Evolutionary conservation across 1,140 invertebrate species (phyloP), one percentile per base, ranked within the genome.

Genomic region (Solenopsis fugax): DNA sequence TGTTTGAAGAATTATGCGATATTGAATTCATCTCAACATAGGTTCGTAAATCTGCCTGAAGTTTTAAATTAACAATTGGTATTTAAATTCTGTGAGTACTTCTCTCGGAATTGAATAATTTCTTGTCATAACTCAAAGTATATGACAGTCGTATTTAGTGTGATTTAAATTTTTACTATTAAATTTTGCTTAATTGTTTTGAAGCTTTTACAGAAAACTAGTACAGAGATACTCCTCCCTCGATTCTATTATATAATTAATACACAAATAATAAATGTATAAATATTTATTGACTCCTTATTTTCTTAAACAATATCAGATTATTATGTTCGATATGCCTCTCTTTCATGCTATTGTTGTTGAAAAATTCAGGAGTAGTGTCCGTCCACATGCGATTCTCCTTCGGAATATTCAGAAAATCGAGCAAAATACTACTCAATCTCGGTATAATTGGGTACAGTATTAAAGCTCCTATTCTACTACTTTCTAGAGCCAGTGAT

Each of bases 371-470:
- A 50, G 94, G 93, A 88, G 87, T 93, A 3, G 95, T 93, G 81
- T 96, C 89, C 48, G 92, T 78, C 96, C 97, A 97, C 76, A 62
- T 93, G 86, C 97, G 95, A 86, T 95, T 90, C 54, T 94, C 80
- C 10, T 56, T 50, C 3, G 95, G 95, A 21, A 98, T 95, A 86
- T 95, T 95, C 21, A 98, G 93, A 95, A 97, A 97, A 93, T 97
- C 96, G 73, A 98, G 95, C 18, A 96, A 73, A 87, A 95, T 96
- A 16, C 92, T 92, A 0, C 96, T 94, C 82, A 99, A 92, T 67
- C 96, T 95, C 13, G 99, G 99, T 72, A 98, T 96, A 45, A 99
- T 96, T 1, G 99, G 99, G 90, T 97, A 97, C 29, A 99, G 94
- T 29, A 98, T 96, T 81, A 99, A 97, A 34, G 96, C 97, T 90